Base-by-base conservation (phyloP, 2,888 invertebrate genomes). In the Ormyrus labotus region DNA sequence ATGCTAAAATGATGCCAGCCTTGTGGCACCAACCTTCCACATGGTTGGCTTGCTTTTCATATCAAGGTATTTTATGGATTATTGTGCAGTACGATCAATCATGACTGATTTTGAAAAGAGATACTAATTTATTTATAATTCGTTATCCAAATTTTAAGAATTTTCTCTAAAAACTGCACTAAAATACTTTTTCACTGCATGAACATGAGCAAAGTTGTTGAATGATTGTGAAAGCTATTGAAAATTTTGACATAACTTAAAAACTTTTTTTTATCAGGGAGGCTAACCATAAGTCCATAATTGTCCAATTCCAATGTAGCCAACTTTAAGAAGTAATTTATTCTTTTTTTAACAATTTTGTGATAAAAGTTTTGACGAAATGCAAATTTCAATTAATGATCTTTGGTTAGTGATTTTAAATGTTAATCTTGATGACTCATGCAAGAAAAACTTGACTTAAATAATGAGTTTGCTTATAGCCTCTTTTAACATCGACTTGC, bases 401-500 rank as follows among this genome's bases (percentile, higher is more conserved):
- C 9, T 51, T 58, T 19, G 11, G n/a, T 53, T 53, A 65, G 60
- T 13, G 50, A 73, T 69, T 45, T 74, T 57, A 70, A 69, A 55
- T 65, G 60, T 57, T 69, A 8, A 47, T 68, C 67, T 63, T 11
- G 65, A 65, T 48, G 51, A 75, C 57, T 65, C n/a, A 51, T 51
- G 11, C 5, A 58, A 70, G 64, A 63, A 34, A 53, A 82, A 79
- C 63, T 84, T 78, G 60, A 78, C 80, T 81, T 80, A 78, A 61
- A 11, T 67, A 84, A 85, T 87, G 68, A 81, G 83, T 87, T 88
- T 86, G 84, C 82, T 86, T 85, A 34, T 34, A 86, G 83, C 83
- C 83, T 87, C 84, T 85, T 85, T 87, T 86, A 85, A 85, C 84
- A 86, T 86, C 82, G 81, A 86, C 84, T 85, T 85, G 85, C 83